phyloP scores from a whole-genome alignment of 2,888 invertebrate species.

The Aphodius granarius region DNA sequence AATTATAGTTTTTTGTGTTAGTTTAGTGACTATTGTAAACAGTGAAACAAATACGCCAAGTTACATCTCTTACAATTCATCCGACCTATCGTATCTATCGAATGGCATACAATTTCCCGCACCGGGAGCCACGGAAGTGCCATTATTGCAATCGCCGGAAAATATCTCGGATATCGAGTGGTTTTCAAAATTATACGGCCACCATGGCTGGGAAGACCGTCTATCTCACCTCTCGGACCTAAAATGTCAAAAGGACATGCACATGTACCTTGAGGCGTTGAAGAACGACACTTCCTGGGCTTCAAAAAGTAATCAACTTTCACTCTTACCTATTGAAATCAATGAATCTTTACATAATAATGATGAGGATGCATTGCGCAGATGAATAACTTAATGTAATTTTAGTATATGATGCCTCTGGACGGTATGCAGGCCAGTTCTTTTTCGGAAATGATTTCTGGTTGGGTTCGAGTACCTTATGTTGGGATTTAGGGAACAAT shows the following conservation, averaged over 20 bases:
- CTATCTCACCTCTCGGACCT: constrained; percentile 37
- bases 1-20: background rate
- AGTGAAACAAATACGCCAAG: background rate
- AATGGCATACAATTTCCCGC: constrained; percentile 52
- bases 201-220: constrained; percentile 59
- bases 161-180: constrained; percentile 62
- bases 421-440: constrained; percentile 75
- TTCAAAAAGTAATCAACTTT: constrained; percentile 63
- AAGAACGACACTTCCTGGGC: constrained; percentile 71
- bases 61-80: constrained; percentile 46
- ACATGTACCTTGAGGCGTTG: constrained; percentile 60
- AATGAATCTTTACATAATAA: constrained; percentile 20
- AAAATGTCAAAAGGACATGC: constrained; percentile 59
- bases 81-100: constrained; percentile 51
- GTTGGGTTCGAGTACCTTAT: constrained; percentile 74
- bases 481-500: constrained; percentile 64
- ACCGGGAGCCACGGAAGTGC: constrained; percentile 34
- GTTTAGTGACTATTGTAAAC: background rate
- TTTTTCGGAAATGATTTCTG: constrained; percentile 82
- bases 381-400: constrained; percentile 31
- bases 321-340: constrained; percentile 15
- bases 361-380: background rate
- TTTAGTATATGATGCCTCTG: constrained; percentile 79
- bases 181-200: constrained; percentile 67
- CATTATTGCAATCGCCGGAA: constrained; percentile 6